Conservation (phyloP, 2,888 invertebrate genomes). For the Herminia tarsipennalis region DNA sequence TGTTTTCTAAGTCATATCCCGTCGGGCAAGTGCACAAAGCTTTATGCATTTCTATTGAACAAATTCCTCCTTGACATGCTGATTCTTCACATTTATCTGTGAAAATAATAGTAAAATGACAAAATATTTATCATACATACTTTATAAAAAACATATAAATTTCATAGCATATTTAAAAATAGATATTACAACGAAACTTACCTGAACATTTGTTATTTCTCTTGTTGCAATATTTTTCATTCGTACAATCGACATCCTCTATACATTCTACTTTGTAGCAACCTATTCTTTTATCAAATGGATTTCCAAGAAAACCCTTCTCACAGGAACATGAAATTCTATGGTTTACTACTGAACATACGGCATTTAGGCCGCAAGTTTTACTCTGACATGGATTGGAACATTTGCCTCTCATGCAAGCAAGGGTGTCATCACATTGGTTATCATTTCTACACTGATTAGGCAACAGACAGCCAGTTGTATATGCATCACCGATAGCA, state of each 20-base stretch:
- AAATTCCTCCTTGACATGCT: slow-evolving; percentile 93
- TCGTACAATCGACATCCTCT: slow-evolving; percentile 90
- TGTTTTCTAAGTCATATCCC: slow-evolving; percentile 89
- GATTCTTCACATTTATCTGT: slow-evolving; percentile 92
- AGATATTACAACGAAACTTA: slow-evolving; percentile 68
- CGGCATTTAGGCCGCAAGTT: slow-evolving; percentile 91
- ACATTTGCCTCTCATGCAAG: slow-evolving; percentile 92
- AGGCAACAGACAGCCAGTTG: slow-evolving; percentile 89
- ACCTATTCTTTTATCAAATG: slow-evolving; percentile 90
- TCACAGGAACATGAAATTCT: slow-evolving; percentile 91
- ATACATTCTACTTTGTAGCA: slow-evolving; percentile 96
- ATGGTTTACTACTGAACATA: slow-evolving; percentile 91
- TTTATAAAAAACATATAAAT: no score
- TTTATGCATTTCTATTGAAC: slow-evolving; percentile 90
- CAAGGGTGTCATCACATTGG: slow-evolving; percentile 91
- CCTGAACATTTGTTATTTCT: slow-evolving; percentile 92
- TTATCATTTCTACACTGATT: slow-evolving; percentile 90
- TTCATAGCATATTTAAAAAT: background rate
- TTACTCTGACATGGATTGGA: slow-evolving; percentile 91
- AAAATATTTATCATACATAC: no score
- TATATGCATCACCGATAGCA: slow-evolving; percentile 90
- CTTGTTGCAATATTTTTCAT: slow-evolving; percentile 90
- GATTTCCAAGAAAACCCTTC: slow-evolving; percentile 93
- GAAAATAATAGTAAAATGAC: slow-evolving; percentile 43
- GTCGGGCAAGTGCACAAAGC: slow-evolving; percentile 90